phyloP scores from a whole-genome alignment of 2,113 vertebrate species.

The Mus pahari region DNA sequence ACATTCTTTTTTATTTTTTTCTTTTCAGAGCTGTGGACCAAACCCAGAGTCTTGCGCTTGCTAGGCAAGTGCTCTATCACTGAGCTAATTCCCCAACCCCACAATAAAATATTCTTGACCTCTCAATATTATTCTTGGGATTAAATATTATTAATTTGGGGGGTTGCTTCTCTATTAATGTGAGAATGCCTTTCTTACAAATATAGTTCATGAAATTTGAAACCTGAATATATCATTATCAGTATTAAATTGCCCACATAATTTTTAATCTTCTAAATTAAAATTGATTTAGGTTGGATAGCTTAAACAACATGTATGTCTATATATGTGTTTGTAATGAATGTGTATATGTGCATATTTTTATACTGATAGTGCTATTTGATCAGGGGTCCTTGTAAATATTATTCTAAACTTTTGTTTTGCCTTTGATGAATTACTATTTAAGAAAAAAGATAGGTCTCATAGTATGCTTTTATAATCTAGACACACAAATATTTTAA shows the following conservation, averaged over 20 bases:
- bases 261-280: not conserved
- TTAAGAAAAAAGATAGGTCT: constrained; percentile 4
- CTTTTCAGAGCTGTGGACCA: too few relatives aligned
- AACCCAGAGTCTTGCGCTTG: too few relatives aligned
- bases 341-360: too few relatives aligned
- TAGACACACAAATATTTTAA: not conserved
- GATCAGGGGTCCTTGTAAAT: not conserved
- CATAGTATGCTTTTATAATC: not conserved
- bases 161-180: not conserved
- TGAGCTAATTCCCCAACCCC: too few relatives aligned
- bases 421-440: not conserved
- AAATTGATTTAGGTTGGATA: not conserved
- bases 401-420: not conserved
- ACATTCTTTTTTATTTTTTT: too few relatives aligned
- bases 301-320: not conserved
- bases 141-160: not conserved
- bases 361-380: not conserved
- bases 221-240: not conserved
- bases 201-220: not conserved
- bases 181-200: not conserved
- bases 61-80: too few relatives aligned
- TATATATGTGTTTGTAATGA: too few relatives aligned
- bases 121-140: not conserved
- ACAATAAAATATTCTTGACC: not conserved
- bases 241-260: not conserved